A percentile compares a stretch with the other conserved stretches of the same genome.
These are phyloP conservation scores for Aspidapion aeneum DNA, from an alignment of 2,888 invertebrate species.

Conservation along the genomic window DNA sequence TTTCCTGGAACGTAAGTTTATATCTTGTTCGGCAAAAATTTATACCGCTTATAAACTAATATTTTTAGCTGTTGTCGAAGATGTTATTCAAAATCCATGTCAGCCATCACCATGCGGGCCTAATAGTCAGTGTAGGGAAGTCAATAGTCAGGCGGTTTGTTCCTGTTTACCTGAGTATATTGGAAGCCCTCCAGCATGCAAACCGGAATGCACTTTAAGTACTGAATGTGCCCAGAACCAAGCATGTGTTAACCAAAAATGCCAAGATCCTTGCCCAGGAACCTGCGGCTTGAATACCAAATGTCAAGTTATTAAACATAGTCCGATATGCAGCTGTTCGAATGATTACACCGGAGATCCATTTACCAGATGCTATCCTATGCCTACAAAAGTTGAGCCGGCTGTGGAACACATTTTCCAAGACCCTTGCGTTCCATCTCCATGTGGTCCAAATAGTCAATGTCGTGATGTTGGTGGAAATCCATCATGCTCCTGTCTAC, in stretches of 20 bases:
- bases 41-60: neutral
- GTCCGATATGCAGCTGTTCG: constrained; percentile 74
- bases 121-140: constrained; percentile 58
- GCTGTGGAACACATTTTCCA: constrained; percentile 38
- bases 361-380: constrained; percentile 56
- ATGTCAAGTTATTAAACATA: constrained; percentile 72
- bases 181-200: constrained; percentile 69
- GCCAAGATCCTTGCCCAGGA: constrained; percentile 68
- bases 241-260: constrained; percentile 71
- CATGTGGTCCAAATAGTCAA: constrained; percentile 75
- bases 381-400: constrained; percentile 39
- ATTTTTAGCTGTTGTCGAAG: constrained; percentile 27
- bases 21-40: neutral
- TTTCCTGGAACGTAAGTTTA: constrained; percentile 43
- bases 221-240: constrained; percentile 65
- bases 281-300: constrained; percentile 70
- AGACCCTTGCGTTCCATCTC: constrained; percentile 73
- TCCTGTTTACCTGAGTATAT: constrained; percentile 67
- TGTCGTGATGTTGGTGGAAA: constrained; percentile 65
- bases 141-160: constrained; percentile 67
- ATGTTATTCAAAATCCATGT: constrained; percentile 57
- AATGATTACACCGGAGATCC: constrained; percentile 53
- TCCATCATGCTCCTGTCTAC: constrained; percentile 71
- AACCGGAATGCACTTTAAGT: constrained; percentile 70
- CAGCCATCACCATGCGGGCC: constrained; percentile 74